phyloP scores from a whole-genome alignment of 1,140 invertebrate genomes.

The Bombus soroeensis region DNA sequence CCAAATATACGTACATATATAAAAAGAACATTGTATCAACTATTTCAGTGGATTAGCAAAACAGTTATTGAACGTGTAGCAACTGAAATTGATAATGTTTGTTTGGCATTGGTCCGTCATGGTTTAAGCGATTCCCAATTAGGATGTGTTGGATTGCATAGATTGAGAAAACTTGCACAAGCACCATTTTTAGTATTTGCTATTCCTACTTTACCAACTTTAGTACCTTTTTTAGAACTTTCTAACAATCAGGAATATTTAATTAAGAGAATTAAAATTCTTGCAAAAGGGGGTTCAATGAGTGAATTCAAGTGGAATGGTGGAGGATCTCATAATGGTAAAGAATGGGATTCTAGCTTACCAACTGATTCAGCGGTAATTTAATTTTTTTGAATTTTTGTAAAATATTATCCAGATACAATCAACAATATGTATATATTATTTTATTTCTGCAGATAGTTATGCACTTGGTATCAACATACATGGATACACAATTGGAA shows the following conservation, averaged over 20 bases:
- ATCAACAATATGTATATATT: not conserved
- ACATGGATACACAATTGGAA: slow-evolving; percentile 91
- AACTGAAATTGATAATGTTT: slow-evolving; percentile 88
- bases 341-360: slow-evolving; percentile 90
- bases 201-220: slow-evolving; percentile 87
- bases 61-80: slow-evolving; percentile 89
- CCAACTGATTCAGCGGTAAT: slow-evolving; percentile 90
- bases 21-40: slow-evolving; percentile 25
- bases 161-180: slow-evolving; percentile 87
- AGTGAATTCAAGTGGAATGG: slow-evolving; percentile 92
- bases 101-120: slow-evolving; percentile 86
- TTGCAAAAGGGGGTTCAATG: slow-evolving; percentile 91
- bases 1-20: not conserved
- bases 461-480: slow-evolving; percentile 92
- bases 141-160: slow-evolving; percentile 87
- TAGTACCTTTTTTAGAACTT: slow-evolving; percentile 91
- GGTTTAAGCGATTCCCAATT: slow-evolving; percentile 88
- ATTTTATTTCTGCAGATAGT: slow-evolving; percentile 85
- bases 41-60: slow-evolving; percentile 89
- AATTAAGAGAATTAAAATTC: slow-evolving; percentile 88
- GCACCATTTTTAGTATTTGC: slow-evolving; percentile 85
- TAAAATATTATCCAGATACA: not conserved
- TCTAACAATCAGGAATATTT: slow-evolving; percentile 93
- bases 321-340: slow-evolving; percentile 88
- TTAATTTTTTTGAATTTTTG: not conserved